Evolutionary conservation across 2,888 invertebrate species (phyloP).

Genomic region (Caenorhabditis becei): DNA sequence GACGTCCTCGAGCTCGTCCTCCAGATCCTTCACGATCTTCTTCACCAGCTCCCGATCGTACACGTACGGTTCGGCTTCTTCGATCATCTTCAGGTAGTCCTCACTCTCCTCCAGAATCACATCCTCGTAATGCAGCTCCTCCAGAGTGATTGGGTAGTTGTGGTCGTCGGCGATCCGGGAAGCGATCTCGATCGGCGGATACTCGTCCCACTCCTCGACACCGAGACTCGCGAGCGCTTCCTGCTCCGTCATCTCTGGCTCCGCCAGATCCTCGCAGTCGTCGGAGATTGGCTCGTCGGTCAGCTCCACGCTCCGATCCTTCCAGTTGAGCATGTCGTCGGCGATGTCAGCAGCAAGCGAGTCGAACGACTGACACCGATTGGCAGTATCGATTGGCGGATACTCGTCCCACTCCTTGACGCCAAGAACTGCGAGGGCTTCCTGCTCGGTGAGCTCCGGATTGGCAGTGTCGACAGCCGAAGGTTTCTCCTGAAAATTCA

Average conservation of each 20-base stretch:
- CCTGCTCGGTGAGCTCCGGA: neutral
- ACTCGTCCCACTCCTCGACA: conserved; percentile 42
- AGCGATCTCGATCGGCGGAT: conserved; percentile 52
- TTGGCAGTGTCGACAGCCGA: conserved; percentile 25
- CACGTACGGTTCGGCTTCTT: neutral
- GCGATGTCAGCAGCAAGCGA: conserved; percentile 34
- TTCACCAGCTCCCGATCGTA: conserved; percentile 2
- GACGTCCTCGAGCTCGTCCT: neutral
- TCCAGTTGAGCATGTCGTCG: conserved; percentile 29
- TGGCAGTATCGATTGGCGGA: conserved; percentile 23
- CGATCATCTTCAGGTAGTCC: neutral
- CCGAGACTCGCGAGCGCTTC: conserved; percentile 16
- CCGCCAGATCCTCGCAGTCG: conserved; percentile 11
- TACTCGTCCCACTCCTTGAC: conserved; percentile 35
- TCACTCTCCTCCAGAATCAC: conserved; percentile 24
- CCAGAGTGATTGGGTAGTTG: neutral
- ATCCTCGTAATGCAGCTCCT: conserved; percentile 20
- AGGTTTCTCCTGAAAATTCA: conserved; percentile 16
- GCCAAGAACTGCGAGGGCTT: conserved; percentile 14
- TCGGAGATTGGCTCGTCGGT: conserved; percentile 5
- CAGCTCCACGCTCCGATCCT: conserved; percentile 25
- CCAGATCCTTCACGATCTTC: neutral
- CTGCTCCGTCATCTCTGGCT: neutral
- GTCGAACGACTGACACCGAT: conserved; percentile 23
- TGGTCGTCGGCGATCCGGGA: conserved; percentile 40